A percentile compares a stretch with the other conserved stretches of the same genome.
Evolutionary conservation across 2,797 vertebrate species (phyloP).

Genomic region (Eremophila alpestris): DNA sequence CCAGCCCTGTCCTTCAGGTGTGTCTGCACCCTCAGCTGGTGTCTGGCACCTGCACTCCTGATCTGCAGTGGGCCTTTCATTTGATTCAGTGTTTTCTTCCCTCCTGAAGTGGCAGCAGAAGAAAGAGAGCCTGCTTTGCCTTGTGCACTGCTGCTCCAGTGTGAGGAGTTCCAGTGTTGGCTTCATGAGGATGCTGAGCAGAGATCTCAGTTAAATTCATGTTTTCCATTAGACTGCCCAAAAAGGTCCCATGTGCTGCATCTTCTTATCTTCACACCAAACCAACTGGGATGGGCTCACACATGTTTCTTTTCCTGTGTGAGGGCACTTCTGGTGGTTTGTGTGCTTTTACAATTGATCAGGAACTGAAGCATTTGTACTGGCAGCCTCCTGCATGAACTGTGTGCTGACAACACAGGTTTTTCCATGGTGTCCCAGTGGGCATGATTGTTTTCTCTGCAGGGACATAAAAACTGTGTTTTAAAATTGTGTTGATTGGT

Average conservation of each 20-base stretch:
- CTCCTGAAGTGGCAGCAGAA: not conserved
- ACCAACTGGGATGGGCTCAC: not conserved
- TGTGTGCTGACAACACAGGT: not conserved
- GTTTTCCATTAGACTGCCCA: not conserved
- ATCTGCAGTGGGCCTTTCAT: accelerated
- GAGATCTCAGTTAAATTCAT: not conserved
- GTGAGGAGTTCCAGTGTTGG: not conserved
- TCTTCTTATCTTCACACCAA: not conserved
- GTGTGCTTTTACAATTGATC: not conserved
- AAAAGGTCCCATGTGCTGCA: not conserved
- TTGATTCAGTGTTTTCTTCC: not conserved
- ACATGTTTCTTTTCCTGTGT: accelerated
- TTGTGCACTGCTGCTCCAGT: not conserved
- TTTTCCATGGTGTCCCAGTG: not conserved
- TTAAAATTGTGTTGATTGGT: not conserved
- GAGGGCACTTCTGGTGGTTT: not conserved
- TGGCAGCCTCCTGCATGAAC: not conserved
- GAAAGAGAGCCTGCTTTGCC: not conserved
- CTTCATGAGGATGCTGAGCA: accelerated
- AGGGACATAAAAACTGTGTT: not conserved
- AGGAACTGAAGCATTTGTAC: not conserved
- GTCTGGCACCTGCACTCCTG: not conserved
- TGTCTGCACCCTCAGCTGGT: not conserved
- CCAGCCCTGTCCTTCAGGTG: not conserved
- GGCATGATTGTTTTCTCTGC: not conserved